Percentiles rank a stretch among this genome's conserved stretches.
Conservation (phyloP, 2,888 invertebrate species). For the Drosophila greeni region DNA sequence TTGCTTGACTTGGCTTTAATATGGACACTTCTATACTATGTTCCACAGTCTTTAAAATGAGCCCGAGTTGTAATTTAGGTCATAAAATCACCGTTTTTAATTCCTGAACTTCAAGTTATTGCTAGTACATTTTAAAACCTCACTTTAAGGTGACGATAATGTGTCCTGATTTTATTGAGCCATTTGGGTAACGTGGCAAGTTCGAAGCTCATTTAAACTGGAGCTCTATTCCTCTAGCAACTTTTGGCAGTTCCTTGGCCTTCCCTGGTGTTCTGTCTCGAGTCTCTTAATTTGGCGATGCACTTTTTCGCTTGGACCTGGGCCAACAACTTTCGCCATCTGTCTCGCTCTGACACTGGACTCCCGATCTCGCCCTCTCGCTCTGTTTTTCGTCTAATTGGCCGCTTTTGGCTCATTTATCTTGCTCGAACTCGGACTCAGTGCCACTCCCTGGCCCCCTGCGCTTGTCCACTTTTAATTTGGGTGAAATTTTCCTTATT, state of each 20-base stretch:
- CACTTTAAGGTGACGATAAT: slow-evolving; percentile 1
- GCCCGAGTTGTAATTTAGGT: not conserved
- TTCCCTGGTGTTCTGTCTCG: slow-evolving; percentile 12
- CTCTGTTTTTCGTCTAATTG: slow-evolving; percentile 37
- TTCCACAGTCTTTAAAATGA: not conserved
- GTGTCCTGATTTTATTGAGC: not conserved
- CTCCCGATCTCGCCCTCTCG: not conserved
- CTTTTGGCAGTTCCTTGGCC: slow-evolving; percentile 11
- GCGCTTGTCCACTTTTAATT: slow-evolving; percentile 55
- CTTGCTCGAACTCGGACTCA: slow-evolving; percentile 40
- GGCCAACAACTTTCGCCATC: slow-evolving; percentile 31
- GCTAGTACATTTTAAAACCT: not conserved
- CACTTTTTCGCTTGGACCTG: slow-evolving; percentile 36
- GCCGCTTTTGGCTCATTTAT: slow-evolving; percentile 46
- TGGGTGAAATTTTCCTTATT: slow-evolving; percentile 58
- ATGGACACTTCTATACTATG: too few species aligned
- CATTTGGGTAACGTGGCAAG: not conserved
- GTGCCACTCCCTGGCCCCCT: not conserved
- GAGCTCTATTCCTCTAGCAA: not conserved
- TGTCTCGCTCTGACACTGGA: slow-evolving; percentile 6
- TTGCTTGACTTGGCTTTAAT: not conserved
- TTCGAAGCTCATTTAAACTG: slow-evolving; percentile 4
- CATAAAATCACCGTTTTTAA: too few species aligned
- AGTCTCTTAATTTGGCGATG: slow-evolving; percentile 40
- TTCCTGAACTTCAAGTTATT: too few species aligned